Conservation (phyloP, 2,113 vertebrate species). For the Willisornis vidua region DNA sequence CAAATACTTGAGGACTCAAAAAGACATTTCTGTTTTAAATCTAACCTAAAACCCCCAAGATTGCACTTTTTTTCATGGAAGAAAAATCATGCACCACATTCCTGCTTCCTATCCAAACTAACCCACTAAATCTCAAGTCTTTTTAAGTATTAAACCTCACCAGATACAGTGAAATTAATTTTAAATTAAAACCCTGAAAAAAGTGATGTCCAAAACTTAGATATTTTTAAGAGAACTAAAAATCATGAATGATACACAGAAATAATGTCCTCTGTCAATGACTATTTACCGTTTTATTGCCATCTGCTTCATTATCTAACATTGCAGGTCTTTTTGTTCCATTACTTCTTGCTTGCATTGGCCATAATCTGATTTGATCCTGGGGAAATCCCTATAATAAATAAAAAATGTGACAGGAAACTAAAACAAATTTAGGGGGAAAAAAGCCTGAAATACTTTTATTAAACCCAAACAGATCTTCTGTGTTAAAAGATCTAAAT, state of each 20-base stretch:
- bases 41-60: not conserved
- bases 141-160: not conserved
- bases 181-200: not conserved
- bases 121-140: not conserved
- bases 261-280: not conserved
- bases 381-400: slow-evolving; percentile 92
- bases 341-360: slow-evolving; percentile 98
- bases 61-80: not conserved
- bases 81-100: not conserved
- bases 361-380: slow-evolving; percentile 98
- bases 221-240: not conserved
- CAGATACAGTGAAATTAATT: not conserved
- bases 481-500: not conserved
- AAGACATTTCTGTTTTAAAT: not conserved
- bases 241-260: not conserved
- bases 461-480: not conserved
- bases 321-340: slow-evolving; percentile 97
- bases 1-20: not conserved
- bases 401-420: not conserved
- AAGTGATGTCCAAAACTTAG: not conserved
- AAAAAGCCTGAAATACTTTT: not conserved
- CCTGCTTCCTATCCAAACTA: not conserved
- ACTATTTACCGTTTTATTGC: slow-evolving; percentile 92
- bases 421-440: not conserved
- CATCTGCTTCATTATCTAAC: slow-evolving; percentile 97